Evolutionary conservation across 2,797 vertebrate species (phyloP).

Genomic region (Gallinago stenura): DNA sequence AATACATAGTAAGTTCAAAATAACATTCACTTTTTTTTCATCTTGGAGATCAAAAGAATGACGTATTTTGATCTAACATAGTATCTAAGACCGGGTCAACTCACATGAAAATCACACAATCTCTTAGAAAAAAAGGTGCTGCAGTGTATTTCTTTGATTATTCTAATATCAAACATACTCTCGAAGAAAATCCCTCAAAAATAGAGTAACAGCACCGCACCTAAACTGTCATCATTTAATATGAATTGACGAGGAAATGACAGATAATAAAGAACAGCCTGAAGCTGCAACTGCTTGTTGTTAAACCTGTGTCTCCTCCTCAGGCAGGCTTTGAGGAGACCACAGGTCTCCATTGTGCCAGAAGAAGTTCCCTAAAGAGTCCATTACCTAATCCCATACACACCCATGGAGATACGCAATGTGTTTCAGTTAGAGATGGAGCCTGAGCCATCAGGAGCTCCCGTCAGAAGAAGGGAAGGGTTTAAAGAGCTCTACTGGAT

Average conservation of each 20-base stretch:
- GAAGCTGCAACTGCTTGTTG: not conserved
- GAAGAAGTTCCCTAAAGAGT: not conserved
- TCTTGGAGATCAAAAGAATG: slow-evolving; percentile 6
- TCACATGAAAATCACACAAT: not conserved
- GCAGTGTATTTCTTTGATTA: slow-evolving; percentile 13
- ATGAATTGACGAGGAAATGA: slow-evolving; percentile 15
- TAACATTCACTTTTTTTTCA: not conserved
- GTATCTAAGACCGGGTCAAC: not conserved
- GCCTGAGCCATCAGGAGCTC: not conserved
- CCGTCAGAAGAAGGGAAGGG: not conserved
- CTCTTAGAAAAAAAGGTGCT: not conserved
- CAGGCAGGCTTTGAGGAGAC: not conserved
- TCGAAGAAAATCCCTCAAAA: slow-evolving; percentile 8
- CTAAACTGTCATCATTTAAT: slow-evolving; percentile 15
- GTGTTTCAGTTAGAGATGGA: not conserved
- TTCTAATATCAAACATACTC: slow-evolving; percentile 2
- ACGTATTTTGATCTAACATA: not conserved
- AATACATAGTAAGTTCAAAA: not conserved
- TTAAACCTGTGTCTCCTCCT: slow-evolving; percentile 4
- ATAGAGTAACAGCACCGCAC: not conserved
- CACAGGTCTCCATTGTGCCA: not conserved
- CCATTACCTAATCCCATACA: not conserved
- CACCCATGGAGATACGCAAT: not conserved
- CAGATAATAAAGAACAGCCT: slow-evolving; percentile 4
- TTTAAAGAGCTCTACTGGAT: not conserved